phyloP scores from a whole-genome alignment of 2,888 invertebrate genomes.

The Drosophila paracracens region DNA sequence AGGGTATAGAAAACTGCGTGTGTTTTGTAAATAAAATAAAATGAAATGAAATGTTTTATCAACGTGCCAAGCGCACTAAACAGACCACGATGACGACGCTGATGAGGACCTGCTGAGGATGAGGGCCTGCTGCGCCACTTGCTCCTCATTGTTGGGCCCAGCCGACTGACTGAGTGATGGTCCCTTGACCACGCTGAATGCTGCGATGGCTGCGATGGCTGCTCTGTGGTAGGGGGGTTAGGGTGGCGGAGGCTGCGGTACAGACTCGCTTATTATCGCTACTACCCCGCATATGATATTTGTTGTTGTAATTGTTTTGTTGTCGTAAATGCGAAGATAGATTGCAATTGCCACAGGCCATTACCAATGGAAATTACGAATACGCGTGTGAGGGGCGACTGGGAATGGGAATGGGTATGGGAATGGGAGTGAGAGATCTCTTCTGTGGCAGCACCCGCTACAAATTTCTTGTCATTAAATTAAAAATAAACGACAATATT shows the following conservation, averaged over 20 bases:
- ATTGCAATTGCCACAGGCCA: slow-evolving; percentile 79
- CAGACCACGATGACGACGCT: slow-evolving; percentile 28
- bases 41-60: slow-evolving; percentile 79
- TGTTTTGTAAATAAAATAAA: slow-evolving; percentile 74
- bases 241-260: slow-evolving; percentile 10
- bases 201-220: background rate
- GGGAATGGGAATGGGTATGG: background rate
- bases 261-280: slow-evolving; percentile 60
- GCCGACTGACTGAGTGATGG: slow-evolving; percentile 63
- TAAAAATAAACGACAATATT: slow-evolving; percentile 82
- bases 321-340: slow-evolving; percentile 79
- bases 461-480: slow-evolving; percentile 79
- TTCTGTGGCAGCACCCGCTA: slow-evolving; percentile 27
- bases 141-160: background rate
- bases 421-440: background rate
- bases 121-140: background rate
- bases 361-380: slow-evolving; percentile 72
- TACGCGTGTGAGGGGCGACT: slow-evolving; percentile 12
- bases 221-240: background rate
- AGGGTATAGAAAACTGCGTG: slow-evolving; percentile 60
- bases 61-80: slow-evolving; percentile 77
- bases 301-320: slow-evolving; percentile 81
- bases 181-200: slow-evolving; percentile 55
- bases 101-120: background rate
- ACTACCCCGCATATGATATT: slow-evolving; percentile 63